These are phyloP conservation scores for Philhelius pedissequus DNA, from an alignment of 2,888 invertebrate genomes.

Conservation along the genomic window DNA sequence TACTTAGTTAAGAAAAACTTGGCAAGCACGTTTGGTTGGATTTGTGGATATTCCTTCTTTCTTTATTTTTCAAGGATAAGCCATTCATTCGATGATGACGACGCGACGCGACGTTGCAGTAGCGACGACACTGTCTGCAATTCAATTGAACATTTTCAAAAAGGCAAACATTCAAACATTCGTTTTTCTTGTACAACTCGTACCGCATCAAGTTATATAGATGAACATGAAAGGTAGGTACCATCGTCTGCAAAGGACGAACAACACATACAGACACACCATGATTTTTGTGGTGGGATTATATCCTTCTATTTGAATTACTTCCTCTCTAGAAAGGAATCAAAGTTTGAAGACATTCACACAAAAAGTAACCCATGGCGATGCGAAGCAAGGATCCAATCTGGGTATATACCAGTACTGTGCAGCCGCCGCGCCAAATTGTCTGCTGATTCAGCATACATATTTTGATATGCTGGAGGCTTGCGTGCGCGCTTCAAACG, in stretches of 20 bases:
- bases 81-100: neutral
- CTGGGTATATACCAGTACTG: neutral
- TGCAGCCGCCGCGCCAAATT: neutral
- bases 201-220: neutral
- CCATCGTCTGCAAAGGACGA: neutral
- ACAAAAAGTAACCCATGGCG: neutral
- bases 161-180: slow-evolving; percentile 11
- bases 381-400: neutral
- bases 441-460: slow-evolving; percentile 59
- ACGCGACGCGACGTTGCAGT: neutral
- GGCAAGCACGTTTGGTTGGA: slow-evolving; percentile 51
- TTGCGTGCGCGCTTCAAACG: slow-evolving; percentile 22
- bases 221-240: slow-evolving; percentile 6
- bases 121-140: slow-evolving; percentile 60
- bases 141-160: slow-evolving; percentile 59
- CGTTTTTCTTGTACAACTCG: neutral
- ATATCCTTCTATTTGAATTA: slow-evolving; percentile 59
- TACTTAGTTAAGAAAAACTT: slow-evolving; percentile 3
- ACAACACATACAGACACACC: slow-evolving; percentile 22
- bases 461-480: slow-evolving; percentile 20
- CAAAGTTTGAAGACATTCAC: slow-evolving; percentile 43
- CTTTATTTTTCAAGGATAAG: neutral
- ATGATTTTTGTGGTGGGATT: slow-evolving; percentile 48
- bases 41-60: too few relatives aligned
- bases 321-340: slow-evolving; percentile 54